Evolutionary conservation across 2,888 invertebrate species (phyloP).

Genomic region (Stratiomys singularior): DNA sequence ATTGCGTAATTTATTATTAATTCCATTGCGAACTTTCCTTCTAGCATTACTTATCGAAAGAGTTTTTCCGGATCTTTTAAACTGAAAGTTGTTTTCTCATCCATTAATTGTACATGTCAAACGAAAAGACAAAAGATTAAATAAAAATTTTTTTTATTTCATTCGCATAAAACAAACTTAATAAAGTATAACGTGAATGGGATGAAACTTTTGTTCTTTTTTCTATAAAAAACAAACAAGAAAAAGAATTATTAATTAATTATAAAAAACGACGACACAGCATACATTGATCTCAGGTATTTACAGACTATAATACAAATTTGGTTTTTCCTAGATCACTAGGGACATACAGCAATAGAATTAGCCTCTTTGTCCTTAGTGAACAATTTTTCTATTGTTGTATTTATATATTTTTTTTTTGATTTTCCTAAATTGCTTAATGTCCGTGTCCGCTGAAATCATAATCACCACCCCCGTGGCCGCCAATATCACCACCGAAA

Average conservation of each 20-base stretch:
- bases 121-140: neutral
- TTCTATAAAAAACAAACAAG: conserved; percentile 34
- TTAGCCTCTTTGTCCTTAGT: conserved; percentile 11
- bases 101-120: too few relatives aligned
- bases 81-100: too few relatives aligned
- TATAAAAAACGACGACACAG: conserved; percentile 44
- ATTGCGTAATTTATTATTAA: too few relatives aligned
- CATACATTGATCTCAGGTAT: conserved; percentile 43
- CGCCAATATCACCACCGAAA: neutral
- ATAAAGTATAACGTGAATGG: conserved; percentile 43
- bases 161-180: conserved; percentile 47
- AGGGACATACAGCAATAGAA: neutral
- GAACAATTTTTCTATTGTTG: neutral
- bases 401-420: too few relatives aligned
- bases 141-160: conserved; percentile 15
- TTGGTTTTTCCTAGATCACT: conserved; percentile 27
- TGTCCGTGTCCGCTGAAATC: conserved; percentile 48
- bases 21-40: too few relatives aligned
- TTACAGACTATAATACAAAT: conserved; percentile 46
- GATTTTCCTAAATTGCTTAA: conserved; percentile 16
- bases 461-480: conserved; percentile 55
- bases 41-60: too few relatives aligned
- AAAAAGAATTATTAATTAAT: conserved; percentile 32
- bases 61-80: too few relatives aligned
- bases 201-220: conserved; percentile 44